Evolutionary conservation across 2,888 invertebrate species (phyloP).

Genomic region (Drosophila neotestacea): DNA sequence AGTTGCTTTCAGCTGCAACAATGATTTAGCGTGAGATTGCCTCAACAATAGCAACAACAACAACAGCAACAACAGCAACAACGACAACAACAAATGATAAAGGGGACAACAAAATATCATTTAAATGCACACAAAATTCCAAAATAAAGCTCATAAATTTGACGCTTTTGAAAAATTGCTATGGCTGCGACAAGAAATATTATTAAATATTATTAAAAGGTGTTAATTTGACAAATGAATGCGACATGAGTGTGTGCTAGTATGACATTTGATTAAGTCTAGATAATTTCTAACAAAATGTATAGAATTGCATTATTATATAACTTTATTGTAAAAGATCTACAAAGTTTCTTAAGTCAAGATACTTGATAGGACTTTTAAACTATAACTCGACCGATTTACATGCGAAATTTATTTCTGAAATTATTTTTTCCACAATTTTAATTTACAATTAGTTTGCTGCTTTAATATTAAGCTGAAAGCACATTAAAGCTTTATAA

Average conservation of each 20-base stretch:
- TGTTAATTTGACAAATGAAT: slow-evolving; percentile 80
- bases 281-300: not conserved
- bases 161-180: slow-evolving; percentile 70
- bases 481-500: not conserved
- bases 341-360: not conserved
- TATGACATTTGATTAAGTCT: slow-evolving; percentile 8
- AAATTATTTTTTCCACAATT: not conserved
- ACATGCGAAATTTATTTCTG: not conserved
- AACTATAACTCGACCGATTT: too few species aligned
- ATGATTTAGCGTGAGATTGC: slow-evolving; percentile 68
- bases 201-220: slow-evolving; percentile 71
- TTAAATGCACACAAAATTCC: slow-evolving; percentile 54
- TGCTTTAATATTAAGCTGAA: too few species aligned
- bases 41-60: slow-evolving; percentile 16
- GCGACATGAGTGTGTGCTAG: slow-evolving; percentile 37
- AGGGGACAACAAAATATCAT: slow-evolving; percentile 16
- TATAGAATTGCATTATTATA: too few species aligned
- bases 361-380: not conserved
- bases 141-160: slow-evolving; percentile 68
- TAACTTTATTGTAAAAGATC: not conserved
- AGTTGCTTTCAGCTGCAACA: slow-evolving; percentile 37
- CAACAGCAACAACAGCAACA: slow-evolving; percentile 14
- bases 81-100: not conserved
- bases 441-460: not conserved
- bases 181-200: slow-evolving; percentile 34